Evolutionary conservation across 2,888 invertebrate genomes (phyloP).

Genomic region (Cryptophagus acutangulus): DNA sequence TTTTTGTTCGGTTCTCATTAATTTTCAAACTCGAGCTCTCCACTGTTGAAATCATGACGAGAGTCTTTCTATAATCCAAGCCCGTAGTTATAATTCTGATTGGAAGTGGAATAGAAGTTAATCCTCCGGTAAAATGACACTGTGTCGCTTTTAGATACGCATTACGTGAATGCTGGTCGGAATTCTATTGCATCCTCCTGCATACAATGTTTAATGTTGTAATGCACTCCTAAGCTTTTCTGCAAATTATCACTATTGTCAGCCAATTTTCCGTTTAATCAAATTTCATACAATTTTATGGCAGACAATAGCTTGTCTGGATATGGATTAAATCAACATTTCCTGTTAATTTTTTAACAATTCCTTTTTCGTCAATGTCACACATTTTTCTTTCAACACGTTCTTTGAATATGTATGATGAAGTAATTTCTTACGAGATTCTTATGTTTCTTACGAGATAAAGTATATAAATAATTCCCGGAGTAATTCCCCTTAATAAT

Average conservation of each 20-base stretch:
- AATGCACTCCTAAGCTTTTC: conserved; percentile 1
- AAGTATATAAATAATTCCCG: too few species aligned
- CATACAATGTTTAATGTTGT: not conserved
- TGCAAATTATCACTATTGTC: not conserved
- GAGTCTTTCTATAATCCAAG: conserved; percentile 3
- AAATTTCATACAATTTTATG: not conserved
- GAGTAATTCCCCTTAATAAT: too few species aligned
- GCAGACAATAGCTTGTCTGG: not conserved
- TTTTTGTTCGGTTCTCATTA: conserved; percentile 7
- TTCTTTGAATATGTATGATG: too few species aligned
- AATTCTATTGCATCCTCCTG: too few species aligned
- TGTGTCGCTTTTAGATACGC: not conserved
- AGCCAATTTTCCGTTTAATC: not conserved
- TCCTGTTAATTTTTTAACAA: not conserved
- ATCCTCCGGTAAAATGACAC: conserved; percentile 2
- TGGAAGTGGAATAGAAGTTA: conserved; percentile 2
- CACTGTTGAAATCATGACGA: too few species aligned
- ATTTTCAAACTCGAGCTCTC: conserved; percentile 3
- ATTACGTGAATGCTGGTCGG: not conserved
- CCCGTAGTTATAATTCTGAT: not conserved
- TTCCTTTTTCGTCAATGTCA: too few species aligned
- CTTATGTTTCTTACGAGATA: too few species aligned
- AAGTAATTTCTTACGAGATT: too few species aligned
- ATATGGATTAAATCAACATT: too few species aligned
- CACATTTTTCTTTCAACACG: too few species aligned